Conservation (phyloP, 2,888 invertebrate genomes). For the Pterostichus niger region DNA sequence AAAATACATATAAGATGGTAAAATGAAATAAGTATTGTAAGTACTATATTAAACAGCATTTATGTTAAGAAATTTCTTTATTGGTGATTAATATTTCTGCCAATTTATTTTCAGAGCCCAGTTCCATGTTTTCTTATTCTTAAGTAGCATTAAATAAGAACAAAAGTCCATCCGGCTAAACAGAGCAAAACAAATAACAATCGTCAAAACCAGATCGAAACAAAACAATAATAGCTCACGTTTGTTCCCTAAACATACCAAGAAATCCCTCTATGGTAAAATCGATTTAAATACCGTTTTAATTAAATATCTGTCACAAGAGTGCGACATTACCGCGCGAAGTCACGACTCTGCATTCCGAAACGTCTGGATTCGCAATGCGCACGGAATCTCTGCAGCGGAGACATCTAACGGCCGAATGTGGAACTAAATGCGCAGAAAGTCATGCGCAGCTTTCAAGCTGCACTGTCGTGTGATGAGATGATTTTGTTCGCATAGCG, state of each 20-base stretch:
- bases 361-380: conserved; percentile 25
- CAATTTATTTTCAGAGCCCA: too few relatives aligned
- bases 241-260: neutral
- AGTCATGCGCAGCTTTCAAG: neutral
- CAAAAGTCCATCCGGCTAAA: neutral
- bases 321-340: conserved; percentile 33
- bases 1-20: too few relatives aligned
- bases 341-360: conserved; percentile 35
- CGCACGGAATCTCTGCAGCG: neutral
- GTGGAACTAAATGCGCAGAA: conserved; percentile 9
- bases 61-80: too few relatives aligned
- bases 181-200: neutral
- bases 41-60: too few relatives aligned
- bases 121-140: neutral
- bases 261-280: neutral
- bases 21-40: too few relatives aligned
- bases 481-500: too few relatives aligned
- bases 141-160: neutral
- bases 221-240: conserved; percentile 9
- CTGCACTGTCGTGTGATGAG: neutral
- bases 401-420: neutral
- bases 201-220: neutral
- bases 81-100: too few relatives aligned
- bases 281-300: conserved; percentile 62
- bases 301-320: conserved; percentile 55